Percentiles rank a stretch among this genome's conserved stretches.
phyloP scores from a whole-genome alignment of 2,888 invertebrate species.

The Spilosoma lubricipeda region DNA sequence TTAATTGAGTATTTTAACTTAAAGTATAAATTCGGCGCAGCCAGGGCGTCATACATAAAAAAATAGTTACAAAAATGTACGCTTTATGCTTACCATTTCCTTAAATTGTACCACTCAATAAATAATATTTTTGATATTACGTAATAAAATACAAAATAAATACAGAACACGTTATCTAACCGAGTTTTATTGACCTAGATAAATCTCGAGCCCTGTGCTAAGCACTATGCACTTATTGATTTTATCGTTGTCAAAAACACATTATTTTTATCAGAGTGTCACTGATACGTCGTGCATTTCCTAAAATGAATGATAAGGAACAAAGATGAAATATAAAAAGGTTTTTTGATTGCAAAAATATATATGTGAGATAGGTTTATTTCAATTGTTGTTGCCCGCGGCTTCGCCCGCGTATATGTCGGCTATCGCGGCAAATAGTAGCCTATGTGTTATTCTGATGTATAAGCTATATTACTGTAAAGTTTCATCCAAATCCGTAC shows the following conservation, averaged over 20 bases:
- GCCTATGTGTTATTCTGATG: too few species aligned
- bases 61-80: too few species aligned
- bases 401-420: too few species aligned
- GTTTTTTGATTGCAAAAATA: neutral
- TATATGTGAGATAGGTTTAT: too few species aligned
- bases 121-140: neutral
- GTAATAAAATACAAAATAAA: neutral
- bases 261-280: neutral
- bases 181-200: slow-evolving; percentile 11
- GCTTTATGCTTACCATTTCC: too few species aligned
- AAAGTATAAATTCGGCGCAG: too few species aligned
- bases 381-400: too few species aligned
- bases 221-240: slow-evolving; percentile 7
- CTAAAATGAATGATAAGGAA: slow-evolving; percentile 4
- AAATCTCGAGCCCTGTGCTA: neutral
- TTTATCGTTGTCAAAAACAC: slow-evolving; percentile 11
- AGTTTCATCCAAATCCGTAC: too few species aligned
- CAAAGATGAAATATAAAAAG: neutral
- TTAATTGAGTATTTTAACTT: too few species aligned
- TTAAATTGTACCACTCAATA: neutral
- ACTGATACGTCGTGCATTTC: slow-evolving; percentile 16
- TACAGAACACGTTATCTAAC: neutral
- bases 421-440: too few species aligned
- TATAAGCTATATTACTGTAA: too few species aligned
- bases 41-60: too few species aligned